phyloP scores from a whole-genome alignment of 2,113 vertebrate genomes.

The Aegotheles bennettii region DNA sequence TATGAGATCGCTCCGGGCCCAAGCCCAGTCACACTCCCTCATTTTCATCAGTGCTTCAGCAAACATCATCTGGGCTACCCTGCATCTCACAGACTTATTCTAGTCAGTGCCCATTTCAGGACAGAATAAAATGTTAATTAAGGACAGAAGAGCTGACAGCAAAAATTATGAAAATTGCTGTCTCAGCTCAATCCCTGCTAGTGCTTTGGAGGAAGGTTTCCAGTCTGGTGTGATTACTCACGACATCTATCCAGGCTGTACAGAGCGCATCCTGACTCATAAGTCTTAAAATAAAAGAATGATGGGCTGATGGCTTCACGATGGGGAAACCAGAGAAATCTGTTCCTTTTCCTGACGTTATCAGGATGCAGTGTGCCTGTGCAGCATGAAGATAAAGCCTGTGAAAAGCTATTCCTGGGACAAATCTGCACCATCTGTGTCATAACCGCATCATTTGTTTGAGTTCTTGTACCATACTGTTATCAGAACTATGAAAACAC shows the following conservation, averaged over 20 bases:
- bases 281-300: background rate
- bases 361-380: background rate
- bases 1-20: background rate
- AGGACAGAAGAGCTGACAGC: background rate
- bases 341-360: background rate
- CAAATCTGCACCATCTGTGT: background rate
- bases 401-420: background rate
- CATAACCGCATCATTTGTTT: background rate
- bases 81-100: background rate
- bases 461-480: background rate
- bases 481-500: background rate
- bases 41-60: background rate
- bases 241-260: background rate
- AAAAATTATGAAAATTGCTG: background rate
- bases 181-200: background rate
- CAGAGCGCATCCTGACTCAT: background rate
- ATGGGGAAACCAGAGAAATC: background rate
- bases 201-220: background rate
- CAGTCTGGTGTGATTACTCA: background rate
- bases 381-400: background rate
- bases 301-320: background rate
- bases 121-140: constrained; percentile 1
- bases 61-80: background rate
- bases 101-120: background rate
- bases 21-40: background rate